A percentile compares a stretch with the other conserved stretches of the same genome.
Conservation (phyloP, 2,113 vertebrate genomes). For the Atrichornis clamosus region DNA sequence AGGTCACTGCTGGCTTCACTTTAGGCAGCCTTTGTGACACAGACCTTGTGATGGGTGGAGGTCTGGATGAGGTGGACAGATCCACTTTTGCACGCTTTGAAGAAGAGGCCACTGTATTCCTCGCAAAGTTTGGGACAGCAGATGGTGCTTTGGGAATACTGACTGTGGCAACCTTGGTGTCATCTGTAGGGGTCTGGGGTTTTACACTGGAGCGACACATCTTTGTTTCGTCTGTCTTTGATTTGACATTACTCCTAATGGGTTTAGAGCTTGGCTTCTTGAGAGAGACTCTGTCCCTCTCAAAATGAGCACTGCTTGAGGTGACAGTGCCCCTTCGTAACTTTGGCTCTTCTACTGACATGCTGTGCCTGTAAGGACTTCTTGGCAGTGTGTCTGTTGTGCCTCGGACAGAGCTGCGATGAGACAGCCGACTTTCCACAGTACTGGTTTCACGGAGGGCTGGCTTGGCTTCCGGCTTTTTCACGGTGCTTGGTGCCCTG, state of each 20-base stretch:
- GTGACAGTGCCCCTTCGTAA: slow-evolving; percentile 62
- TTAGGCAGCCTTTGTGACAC: slow-evolving; percentile 75
- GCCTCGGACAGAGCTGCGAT: slow-evolving; percentile 77
- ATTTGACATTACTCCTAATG: slow-evolving; percentile 78
- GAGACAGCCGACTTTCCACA: slow-evolving; percentile 60
- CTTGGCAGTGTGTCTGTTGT: slow-evolving; percentile 72
- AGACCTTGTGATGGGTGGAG: slow-evolving; percentile 70
- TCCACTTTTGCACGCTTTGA: slow-evolving; percentile 83
- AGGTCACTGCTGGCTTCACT: slow-evolving; percentile 16
- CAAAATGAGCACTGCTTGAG: slow-evolving; percentile 56
- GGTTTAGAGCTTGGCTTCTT: slow-evolving; percentile 88
- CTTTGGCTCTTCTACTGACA: slow-evolving; percentile 81
- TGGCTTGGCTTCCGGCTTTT: slow-evolving; percentile 68
- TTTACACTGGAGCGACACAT: slow-evolving; percentile 83
- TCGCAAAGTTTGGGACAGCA: slow-evolving; percentile 83
- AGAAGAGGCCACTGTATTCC: slow-evolving; percentile 90
- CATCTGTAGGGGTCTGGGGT: slow-evolving; percentile 67
- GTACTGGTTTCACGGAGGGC: slow-evolving; percentile 39
- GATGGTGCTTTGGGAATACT: slow-evolving; percentile 45
- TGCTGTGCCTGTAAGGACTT: slow-evolving; percentile 76
- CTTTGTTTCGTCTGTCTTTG: slow-evolving; percentile 82
- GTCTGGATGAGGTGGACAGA: slow-evolving; percentile 30
- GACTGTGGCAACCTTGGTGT: slow-evolving; percentile 50
- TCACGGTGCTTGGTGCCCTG: slow-evolving; percentile 62
- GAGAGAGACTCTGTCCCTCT: slow-evolving; percentile 75